phyloP scores from a whole-genome alignment of 2,888 invertebrate species.

The Mythimna albipuncta region DNA sequence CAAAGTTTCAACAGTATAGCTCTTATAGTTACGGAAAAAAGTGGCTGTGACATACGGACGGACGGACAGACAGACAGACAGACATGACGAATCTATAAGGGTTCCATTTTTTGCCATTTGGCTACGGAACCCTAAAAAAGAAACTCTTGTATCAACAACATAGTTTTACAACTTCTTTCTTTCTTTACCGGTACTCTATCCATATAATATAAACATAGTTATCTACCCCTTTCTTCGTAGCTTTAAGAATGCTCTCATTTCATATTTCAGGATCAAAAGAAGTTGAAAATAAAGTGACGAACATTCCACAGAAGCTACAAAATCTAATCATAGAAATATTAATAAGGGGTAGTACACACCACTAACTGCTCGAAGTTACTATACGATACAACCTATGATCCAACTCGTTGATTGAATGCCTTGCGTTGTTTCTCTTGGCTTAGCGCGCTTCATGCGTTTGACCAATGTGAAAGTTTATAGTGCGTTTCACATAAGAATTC shows the following conservation, averaged over 20 bases:
- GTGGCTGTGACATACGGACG: too few species aligned
- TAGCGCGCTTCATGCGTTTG: too few species aligned
- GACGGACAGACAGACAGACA: too few species aligned
- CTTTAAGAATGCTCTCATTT: conserved; percentile 48
- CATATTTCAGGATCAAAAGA: conserved; percentile 45
- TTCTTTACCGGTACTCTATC: neutral
- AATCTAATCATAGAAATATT: conserved; percentile 1
- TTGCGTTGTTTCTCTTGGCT: neutral
- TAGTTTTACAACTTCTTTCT: neutral
- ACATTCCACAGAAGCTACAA: conserved; percentile 39
- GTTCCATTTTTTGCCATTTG: too few species aligned
- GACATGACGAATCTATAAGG: too few species aligned
- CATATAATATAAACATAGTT: neutral
- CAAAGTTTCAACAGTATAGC: too few species aligned
- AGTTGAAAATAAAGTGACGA: conserved; percentile 50
- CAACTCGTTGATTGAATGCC: neutral
- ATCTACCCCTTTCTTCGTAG: conserved; percentile 30
- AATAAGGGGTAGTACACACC: conserved; percentile 27
- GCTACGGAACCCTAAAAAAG: too few species aligned
- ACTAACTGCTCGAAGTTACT: neutral
- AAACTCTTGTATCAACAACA: neutral
- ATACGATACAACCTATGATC: neutral
- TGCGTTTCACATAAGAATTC: too few species aligned
- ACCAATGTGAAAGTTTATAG: too few species aligned
- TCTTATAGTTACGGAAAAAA: too few species aligned